A percentile compares a stretch with the other conserved stretches of the same genome.
These are phyloP conservation scores for Atrina japonica DNA, from an alignment of 2,888 invertebrate genomes.

Conservation along the genomic window DNA sequence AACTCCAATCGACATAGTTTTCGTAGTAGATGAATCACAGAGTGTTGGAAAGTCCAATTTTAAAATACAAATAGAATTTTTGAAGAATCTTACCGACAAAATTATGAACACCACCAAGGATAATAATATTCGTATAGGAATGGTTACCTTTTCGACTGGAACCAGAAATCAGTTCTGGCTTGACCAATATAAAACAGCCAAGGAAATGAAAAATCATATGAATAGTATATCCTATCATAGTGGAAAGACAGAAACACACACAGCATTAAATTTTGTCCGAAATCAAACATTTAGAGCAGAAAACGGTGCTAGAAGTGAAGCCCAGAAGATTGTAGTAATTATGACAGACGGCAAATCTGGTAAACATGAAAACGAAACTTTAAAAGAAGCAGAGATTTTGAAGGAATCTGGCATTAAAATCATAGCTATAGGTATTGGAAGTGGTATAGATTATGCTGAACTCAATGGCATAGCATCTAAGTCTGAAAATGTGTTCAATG, in stretches of 20 bases:
- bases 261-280: slow-evolving; percentile 15
- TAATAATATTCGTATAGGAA: not conserved
- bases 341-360: slow-evolving; percentile 10
- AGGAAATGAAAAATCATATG: slow-evolving; percentile 1
- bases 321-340: slow-evolving; percentile 12
- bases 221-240: not conserved
- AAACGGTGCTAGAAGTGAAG: slow-evolving; percentile 11
- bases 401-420: not conserved
- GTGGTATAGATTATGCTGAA: not conserved
- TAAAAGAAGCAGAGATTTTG: slow-evolving; percentile 1
- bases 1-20: slow-evolving; percentile 12
- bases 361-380: not conserved
- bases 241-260: not conserved
- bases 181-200: not conserved
- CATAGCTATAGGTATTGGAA: slow-evolving; percentile 10
- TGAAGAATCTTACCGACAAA: not conserved
- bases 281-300: slow-evolving; percentile 5
- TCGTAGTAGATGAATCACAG: slow-evolving; percentile 18
- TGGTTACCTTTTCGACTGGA: slow-evolving; percentile 15
- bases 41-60: slow-evolving; percentile 10
- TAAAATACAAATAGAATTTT: slow-evolving; percentile 5
- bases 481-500: slow-evolving; percentile 1
- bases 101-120: not conserved
- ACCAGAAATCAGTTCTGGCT: slow-evolving; percentile 13
- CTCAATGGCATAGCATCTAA: slow-evolving; percentile 8